phyloP scores from a whole-genome alignment of 2,113 vertebrate genomes.

The Halcyon malimbica region DNA sequence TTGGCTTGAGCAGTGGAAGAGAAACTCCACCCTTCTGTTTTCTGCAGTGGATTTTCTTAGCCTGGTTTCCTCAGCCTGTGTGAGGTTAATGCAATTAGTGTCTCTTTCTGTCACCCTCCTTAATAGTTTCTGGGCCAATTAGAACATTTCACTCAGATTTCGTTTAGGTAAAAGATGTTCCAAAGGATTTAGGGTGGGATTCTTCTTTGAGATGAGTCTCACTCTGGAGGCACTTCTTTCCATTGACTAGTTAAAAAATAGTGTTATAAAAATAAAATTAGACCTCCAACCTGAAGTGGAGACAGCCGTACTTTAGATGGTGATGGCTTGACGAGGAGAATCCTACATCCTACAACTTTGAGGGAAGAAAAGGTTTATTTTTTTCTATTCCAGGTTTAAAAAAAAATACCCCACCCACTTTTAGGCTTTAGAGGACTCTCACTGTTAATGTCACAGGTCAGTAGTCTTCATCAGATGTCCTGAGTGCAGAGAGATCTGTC shows the following conservation, averaged over 20 bases:
- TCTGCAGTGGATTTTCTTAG: neutral
- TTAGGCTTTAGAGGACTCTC: neutral
- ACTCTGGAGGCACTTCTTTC: neutral
- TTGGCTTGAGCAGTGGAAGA: conserved; percentile 42
- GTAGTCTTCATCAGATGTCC: neutral
- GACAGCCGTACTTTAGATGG: neutral
- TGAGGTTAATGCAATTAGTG: neutral
- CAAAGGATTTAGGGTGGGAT: conserved; percentile 12
- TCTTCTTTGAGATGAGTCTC: neutral
- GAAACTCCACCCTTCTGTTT: conserved; percentile 12
- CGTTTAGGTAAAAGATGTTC: neutral
- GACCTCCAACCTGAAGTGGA: neutral
- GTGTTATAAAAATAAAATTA: neutral
- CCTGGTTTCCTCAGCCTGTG: neutral
- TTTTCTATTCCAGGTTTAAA: neutral
- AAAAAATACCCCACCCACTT: neutral
- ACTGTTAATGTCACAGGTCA: neutral
- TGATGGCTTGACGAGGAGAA: neutral
- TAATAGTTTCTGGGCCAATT: neutral
- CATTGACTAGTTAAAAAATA: neutral
- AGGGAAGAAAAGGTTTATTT: neutral
- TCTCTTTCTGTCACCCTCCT: neutral
- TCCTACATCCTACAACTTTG: neutral
- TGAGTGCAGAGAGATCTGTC: neutral
- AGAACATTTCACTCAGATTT: neutral